These are phyloP conservation scores for Hemibagrus wyckioides DNA, from an alignment of 2,113 vertebrate genomes.

Conservation along the genomic window DNA sequence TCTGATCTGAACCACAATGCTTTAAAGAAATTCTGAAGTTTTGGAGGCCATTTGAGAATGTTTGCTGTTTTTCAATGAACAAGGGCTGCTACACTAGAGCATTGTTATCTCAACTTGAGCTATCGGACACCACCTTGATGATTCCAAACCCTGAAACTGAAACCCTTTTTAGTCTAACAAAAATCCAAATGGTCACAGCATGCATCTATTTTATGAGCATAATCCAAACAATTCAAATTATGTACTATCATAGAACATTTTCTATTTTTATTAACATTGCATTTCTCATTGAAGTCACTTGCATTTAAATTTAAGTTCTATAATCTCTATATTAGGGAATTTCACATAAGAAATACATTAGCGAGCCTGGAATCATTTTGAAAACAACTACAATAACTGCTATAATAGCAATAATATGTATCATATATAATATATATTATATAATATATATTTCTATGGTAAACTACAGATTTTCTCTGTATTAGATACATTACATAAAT, in stretches of 20 bases:
- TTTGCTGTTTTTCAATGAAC: neutral
- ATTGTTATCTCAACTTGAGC: neutral
- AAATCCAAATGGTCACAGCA: neutral
- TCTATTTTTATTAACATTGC: neutral
- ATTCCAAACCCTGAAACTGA: neutral
- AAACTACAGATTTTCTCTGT: neutral
- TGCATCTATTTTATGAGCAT: neutral
- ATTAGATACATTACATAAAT: neutral
- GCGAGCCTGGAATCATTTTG: neutral
- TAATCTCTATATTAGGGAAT: neutral
- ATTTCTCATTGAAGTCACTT: neutral
- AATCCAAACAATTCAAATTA: neutral
- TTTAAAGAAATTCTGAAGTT: neutral
- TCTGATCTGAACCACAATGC: slow-evolving; percentile 4
- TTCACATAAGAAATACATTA: neutral
- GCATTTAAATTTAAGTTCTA: neutral
- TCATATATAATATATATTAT: no score
- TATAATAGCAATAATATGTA: no score
- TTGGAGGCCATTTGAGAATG: neutral
- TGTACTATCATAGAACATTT: neutral
- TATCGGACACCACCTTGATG: neutral
- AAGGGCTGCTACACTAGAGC: neutral
- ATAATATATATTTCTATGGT: neutral
- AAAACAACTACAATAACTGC: neutral
- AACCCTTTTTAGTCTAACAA: neutral